Evolutionary conservation across 2,797 vertebrate species (phyloP), one percentile per base, ranked within the genome.

Genomic region (Prunella strophiata): DNA sequence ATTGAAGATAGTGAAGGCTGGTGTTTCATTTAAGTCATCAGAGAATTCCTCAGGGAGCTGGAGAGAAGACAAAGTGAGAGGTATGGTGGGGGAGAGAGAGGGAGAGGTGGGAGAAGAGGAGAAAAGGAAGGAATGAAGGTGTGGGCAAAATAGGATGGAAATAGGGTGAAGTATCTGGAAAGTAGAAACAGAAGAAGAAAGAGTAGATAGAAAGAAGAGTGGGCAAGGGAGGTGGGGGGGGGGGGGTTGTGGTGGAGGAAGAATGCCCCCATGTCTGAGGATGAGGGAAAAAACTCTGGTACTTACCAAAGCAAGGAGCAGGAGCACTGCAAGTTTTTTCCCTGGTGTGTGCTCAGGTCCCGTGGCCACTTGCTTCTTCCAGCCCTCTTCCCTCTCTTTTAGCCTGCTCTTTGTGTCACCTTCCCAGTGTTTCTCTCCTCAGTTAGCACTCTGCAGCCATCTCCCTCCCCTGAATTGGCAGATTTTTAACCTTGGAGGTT

Each of bases 1-100:
- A 81, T n/a, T 87, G 75, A 63, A 90, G 88, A 72, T 26, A 90
- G 75, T 93, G 89, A n/a, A 27, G 50, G 61, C 58, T 91, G 72
- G 67, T 0, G 0, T 76, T 94, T 88, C 79, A 62, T 92, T 96
- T 80, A 90, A 91, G 32, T 83, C 88, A 59, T 94, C 92, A 95
- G 89, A 78, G 79, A 88, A 40, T 23, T 96, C 79, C 77, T 58
- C n/a, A 16, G 89, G 70, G 93, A 95, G 34, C 45, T 74, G 58
- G 54, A 68, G n/a, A 27, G 43, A 43, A 92, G 72, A 74, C 18
- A 70, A 50, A 91, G 30, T 52, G 47, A 81, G 47, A 43, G 16
- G 25, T 30, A 10, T 72, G 36, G 55, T 62, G 34, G 8, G 14
- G 27, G n/a, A 78, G 45, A 88, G 32, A 42, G n/a, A 84, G 38